Evolutionary conservation across 2,113 vertebrate species (phyloP).

Genomic region (Proterorhinus semilunaris): DNA sequence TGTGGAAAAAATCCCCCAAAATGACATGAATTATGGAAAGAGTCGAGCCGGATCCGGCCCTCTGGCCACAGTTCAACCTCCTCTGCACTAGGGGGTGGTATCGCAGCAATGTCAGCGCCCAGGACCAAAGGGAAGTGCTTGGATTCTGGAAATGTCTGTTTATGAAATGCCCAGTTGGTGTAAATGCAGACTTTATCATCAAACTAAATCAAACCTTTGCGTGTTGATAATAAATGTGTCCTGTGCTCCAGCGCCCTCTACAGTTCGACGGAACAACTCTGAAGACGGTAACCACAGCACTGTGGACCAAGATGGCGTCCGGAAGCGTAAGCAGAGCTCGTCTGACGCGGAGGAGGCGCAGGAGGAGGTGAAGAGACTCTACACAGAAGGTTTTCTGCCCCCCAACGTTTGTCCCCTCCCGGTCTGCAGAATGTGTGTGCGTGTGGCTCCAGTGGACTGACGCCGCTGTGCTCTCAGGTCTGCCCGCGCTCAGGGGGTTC

Average conservation of each 20-base stretch:
- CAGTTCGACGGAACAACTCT: conserved; percentile 23
- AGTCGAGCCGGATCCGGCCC: too few relatives aligned
- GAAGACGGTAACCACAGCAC: conserved; percentile 12
- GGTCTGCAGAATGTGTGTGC: conserved; percentile 10
- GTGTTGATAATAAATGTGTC: not conserved
- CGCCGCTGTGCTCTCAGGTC: conserved; percentile 35
- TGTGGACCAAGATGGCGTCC: conserved; percentile 57
- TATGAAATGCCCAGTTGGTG: too few relatives aligned
- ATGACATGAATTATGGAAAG: too few relatives aligned
- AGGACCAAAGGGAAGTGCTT: too few relatives aligned
- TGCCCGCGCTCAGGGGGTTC: conserved; percentile 83
- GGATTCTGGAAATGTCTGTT: too few relatives aligned
- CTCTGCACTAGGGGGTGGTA: too few relatives aligned
- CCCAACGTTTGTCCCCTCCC: conserved; percentile 58
- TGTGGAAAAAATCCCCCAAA: too few relatives aligned
- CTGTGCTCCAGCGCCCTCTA: conserved; percentile 12
- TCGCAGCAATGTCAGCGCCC: too few relatives aligned
- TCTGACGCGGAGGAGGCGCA: conserved; percentile 72
- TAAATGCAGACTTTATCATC: too few relatives aligned
- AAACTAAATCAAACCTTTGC: too few relatives aligned
- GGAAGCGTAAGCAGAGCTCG: conserved; percentile 80
- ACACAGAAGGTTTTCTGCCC: conserved; percentile 99
- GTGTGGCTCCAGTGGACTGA: conserved; percentile 17
- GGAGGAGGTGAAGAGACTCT: conserved; percentile 94
- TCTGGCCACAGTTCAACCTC: too few relatives aligned